Percentiles rank a stretch among this genome's conserved stretches.
These are phyloP conservation scores for Apamea epomidion DNA, from an alignment of 2,888 invertebrate genomes.

Conservation along the genomic window DNA sequence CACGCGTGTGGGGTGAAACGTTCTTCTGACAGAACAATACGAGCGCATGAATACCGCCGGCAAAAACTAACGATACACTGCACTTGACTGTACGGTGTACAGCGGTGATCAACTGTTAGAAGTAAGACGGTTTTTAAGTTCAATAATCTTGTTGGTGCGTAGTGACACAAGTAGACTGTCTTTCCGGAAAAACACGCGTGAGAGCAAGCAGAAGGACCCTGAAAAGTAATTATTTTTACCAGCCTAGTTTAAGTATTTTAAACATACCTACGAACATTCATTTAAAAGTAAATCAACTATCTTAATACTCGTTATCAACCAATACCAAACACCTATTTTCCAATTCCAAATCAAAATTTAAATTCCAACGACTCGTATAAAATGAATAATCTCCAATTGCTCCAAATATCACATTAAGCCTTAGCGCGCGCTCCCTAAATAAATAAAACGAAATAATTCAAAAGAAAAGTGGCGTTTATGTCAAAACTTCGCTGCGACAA, in stretches of 20 bases:
- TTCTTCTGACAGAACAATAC: conserved; percentile 77
- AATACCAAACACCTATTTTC: background rate
- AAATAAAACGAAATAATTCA: conserved; percentile 25
- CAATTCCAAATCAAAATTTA: background rate
- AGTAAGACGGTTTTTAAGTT: background rate
- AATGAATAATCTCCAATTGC: conserved; percentile 19
- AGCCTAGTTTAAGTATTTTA: background rate
- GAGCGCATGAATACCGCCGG: conserved; percentile 68
- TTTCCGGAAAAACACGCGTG: background rate
- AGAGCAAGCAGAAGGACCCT: background rate
- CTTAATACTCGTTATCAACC: background rate
- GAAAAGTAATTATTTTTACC: too few relatives aligned
- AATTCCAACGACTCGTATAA: background rate
- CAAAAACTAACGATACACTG: conserved; percentile 69
- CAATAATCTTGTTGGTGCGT: conserved; percentile 1
- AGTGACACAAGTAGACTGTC: background rate
- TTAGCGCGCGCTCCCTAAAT: conserved; percentile 7
- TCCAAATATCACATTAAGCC: conserved; percentile 25
- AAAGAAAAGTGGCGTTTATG: conserved; percentile 28
- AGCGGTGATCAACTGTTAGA: conserved; percentile 61
- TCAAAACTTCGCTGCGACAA: conserved; percentile 42
- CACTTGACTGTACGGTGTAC: conserved; percentile 52
- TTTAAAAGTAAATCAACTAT: background rate
- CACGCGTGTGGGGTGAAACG: conserved; percentile 71
- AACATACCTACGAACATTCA: background rate